Evolutionary conservation across 2,888 invertebrate species (phyloP).

Genomic region (Drosophila subquinaria): DNA sequence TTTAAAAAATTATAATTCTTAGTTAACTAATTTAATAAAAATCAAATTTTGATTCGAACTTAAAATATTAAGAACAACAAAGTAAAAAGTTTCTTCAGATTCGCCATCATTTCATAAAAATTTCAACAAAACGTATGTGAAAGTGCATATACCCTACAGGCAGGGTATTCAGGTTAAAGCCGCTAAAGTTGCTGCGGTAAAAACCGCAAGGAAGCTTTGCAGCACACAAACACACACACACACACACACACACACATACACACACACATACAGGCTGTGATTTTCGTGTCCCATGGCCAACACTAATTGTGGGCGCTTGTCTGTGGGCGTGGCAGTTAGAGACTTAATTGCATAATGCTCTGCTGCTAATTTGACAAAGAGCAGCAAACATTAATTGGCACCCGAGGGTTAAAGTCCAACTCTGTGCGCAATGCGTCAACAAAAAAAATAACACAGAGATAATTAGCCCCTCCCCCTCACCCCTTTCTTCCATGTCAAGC

Average conservation of each 20-base stretch:
- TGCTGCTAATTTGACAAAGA: slow-evolving; percentile 26
- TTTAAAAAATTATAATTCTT: too few relatives aligned
- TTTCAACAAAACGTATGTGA: too few relatives aligned
- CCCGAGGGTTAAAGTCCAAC: slow-evolving; percentile 11
- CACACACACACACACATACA: not conserved
- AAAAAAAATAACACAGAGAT: not conserved
- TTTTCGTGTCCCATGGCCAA: not conserved
- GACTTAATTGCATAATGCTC: slow-evolving; percentile 31
- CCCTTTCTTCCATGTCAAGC: not conserved
- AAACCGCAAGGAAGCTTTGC: slow-evolving; percentile 22
- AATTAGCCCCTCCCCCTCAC: not conserved
- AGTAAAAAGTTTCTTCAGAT: too few relatives aligned
- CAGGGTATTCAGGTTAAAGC: slow-evolving; percentile 2
- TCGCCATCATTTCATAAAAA: too few relatives aligned
- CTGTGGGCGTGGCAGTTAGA: not conserved
- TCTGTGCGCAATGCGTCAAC: slow-evolving; percentile 15
- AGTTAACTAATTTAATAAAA: too few relatives aligned
- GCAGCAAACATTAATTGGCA: slow-evolving; percentile 17
- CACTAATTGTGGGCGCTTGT: not conserved
- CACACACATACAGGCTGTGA: not conserved
- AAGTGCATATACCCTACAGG: not conserved
- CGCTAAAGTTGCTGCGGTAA: slow-evolving; percentile 11
- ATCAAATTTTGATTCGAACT: too few relatives aligned
- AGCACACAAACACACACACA: slow-evolving; percentile 1
- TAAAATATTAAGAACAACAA: too few relatives aligned